Percentiles rank a stretch among this genome's conserved stretches.
Conservation (phyloP, 2,888 invertebrate species). For the Lycocerus yunnanus region DNA sequence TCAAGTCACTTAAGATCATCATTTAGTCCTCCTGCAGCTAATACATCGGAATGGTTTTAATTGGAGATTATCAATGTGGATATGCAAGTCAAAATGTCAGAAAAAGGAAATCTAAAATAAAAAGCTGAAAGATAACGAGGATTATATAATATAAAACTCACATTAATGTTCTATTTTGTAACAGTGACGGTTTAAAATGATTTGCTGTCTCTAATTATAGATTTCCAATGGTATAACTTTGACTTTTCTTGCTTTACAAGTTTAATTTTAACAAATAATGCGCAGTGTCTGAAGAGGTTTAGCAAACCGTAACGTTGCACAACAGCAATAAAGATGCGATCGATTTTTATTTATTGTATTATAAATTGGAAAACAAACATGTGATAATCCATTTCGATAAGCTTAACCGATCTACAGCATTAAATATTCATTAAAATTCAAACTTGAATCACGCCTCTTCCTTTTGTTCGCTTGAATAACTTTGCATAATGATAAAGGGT, state of each 20-base stretch:
- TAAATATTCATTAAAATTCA: slow-evolving; percentile 10
- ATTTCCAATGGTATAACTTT: neutral
- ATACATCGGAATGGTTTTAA: neutral
- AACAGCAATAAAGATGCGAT: neutral
- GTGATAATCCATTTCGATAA: slow-evolving; percentile 6
- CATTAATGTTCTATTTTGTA: neutral
- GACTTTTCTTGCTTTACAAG: neutral
- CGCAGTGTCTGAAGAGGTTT: neutral
- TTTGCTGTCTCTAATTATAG: neutral
- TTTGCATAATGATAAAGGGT: slow-evolving; percentile 3
- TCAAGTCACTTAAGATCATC: neutral
- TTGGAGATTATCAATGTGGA: neutral
- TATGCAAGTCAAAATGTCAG: neutral
- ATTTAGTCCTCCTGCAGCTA: neutral
- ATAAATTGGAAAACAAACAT: neutral
- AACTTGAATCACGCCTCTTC: slow-evolving; percentile 7
- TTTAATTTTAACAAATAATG: neutral
- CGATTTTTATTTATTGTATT: neutral
- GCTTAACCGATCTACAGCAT: neutral
- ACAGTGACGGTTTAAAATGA: neutral
- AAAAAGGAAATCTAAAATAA: neutral
- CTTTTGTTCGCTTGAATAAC: slow-evolving; percentile 6
- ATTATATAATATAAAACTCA: neutral
- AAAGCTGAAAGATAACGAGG: neutral
- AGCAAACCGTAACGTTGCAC: neutral